A percentile compares a stretch with the other conserved stretches of the same genome.
Evolutionary conservation across 2,113 vertebrate genomes (phyloP).

Genomic region (Protobothrops mucrosquamatus): DNA sequence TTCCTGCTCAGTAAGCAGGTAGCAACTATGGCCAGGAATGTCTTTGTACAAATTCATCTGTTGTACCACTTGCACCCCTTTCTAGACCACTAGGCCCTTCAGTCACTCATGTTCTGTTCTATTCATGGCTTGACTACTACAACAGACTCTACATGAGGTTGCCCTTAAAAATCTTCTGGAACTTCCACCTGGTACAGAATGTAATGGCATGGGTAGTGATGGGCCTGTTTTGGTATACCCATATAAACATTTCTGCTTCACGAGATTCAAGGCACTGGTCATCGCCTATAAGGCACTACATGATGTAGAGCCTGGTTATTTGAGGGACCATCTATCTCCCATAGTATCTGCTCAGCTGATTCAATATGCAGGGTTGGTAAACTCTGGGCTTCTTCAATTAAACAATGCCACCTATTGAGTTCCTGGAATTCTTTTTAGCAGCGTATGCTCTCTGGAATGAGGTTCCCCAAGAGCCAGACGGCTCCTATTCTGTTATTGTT

Average conservation of each 20-base stretch:
- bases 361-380: not conserved
- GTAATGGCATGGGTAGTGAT: not conserved
- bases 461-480: not conserved
- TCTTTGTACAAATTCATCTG: not conserved
- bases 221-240: not conserved
- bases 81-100: not conserved
- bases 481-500: not conserved
- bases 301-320: not conserved
- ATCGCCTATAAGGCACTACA: not conserved
- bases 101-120: not conserved
- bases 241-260: not conserved
- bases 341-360: not conserved
- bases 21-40: not conserved
- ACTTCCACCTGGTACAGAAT: not conserved
- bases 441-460: not conserved
- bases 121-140: not conserved
- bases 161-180: not conserved
- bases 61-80: not conserved
- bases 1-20: not conserved
- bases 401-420: not conserved
- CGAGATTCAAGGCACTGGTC: not conserved
- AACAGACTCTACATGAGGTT: not conserved
- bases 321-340: not conserved
- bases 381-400: not conserved
- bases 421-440: not conserved